Evolutionary conservation across 2,113 vertebrate genomes (phyloP).

Genomic region (Macquaria ambigua): DNA sequence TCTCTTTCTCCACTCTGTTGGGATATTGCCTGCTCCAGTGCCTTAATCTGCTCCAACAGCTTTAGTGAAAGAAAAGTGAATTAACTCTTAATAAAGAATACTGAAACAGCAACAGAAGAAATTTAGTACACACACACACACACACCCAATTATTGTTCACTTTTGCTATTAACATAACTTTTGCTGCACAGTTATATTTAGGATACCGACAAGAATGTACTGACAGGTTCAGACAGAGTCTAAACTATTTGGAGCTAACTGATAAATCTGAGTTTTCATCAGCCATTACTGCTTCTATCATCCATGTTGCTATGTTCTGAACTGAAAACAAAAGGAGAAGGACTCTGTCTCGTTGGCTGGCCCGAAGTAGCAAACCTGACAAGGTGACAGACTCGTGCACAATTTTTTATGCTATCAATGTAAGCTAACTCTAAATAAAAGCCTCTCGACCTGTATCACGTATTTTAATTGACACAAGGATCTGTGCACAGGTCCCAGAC

Average conservation of each 20-base stretch:
- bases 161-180: not conserved
- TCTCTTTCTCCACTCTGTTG: slow-evolving; percentile 72
- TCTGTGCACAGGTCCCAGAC: not conserved
- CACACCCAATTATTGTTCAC: not conserved
- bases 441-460: not conserved
- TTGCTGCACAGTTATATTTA: not conserved
- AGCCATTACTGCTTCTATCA: not conserved
- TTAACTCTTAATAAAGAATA: not conserved
- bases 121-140: no score
- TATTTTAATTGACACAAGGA: not conserved
- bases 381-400: not conserved
- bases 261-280: no score
- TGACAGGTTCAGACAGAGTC: no score
- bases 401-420: not conserved
- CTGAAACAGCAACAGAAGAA: not conserved
- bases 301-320: no score
- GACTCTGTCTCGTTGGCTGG: not conserved
- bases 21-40: slow-evolving; percentile 74
- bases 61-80: not conserved
- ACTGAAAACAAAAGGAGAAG: not conserved
- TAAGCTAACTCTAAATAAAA: not conserved
- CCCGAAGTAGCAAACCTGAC: not conserved
- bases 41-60: slow-evolving; percentile 80
- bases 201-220: not conserved
- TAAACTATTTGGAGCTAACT: no score